These are phyloP conservation scores for Acronicta leporina DNA, from an alignment of 2,888 invertebrate genomes.

Conservation along the genomic window DNA sequence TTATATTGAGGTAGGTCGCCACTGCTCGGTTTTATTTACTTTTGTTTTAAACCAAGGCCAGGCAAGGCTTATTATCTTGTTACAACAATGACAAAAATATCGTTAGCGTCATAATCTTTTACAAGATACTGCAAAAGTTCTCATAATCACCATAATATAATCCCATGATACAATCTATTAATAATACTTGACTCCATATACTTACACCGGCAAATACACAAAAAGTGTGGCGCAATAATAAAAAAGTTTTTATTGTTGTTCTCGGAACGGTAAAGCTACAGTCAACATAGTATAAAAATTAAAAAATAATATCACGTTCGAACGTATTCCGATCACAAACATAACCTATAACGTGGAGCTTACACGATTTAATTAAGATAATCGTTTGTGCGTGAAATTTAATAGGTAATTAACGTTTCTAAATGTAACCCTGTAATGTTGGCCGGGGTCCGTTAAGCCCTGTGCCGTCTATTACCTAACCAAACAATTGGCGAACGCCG, in stretches of 20 bases:
- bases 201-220: no score
- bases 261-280: constrained; percentile 18
- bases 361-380: constrained; percentile 75
- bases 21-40: constrained; percentile 42
- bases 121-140: neutral
- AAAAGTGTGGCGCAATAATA: no score
- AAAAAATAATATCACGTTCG: constrained; percentile 10
- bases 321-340: constrained; percentile 21
- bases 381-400: constrained; percentile 75
- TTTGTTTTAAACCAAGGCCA: constrained; percentile 34
- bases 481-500: constrained; percentile 81
- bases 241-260: neutral
- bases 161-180: no score
- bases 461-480: constrained; percentile 77
- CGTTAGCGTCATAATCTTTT: neutral
- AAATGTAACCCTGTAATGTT: constrained; percentile 70
- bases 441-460: constrained; percentile 61
- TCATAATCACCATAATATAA: no score
- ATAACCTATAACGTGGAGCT: constrained; percentile 64
- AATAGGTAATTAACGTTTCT: constrained; percentile 78
- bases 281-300: neutral
- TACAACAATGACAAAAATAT: constrained; percentile 16
- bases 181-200: no score
- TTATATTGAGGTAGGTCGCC: constrained; percentile 66
- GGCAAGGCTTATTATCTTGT: constrained; percentile 18